Base-by-base conservation (phyloP, 2,888 invertebrate genomes). In the Rhabditophanes sp. region DNA sequence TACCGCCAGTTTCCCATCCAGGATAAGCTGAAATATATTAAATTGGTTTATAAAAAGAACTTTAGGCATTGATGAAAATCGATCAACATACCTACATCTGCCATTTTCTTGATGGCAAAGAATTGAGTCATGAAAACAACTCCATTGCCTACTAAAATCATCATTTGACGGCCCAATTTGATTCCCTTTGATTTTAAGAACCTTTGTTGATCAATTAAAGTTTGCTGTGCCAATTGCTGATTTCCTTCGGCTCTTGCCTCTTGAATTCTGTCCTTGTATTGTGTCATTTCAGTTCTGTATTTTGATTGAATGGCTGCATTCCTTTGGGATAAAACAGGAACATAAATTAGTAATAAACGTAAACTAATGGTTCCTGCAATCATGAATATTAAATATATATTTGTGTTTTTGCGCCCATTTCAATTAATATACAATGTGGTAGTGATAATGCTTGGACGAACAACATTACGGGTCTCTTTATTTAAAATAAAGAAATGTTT, bases 91-190 rank as follows among this genome's bases (percentile, higher is more conserved):
- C n/a, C n/a, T n/a, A 78, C 74, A 58, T 78, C 79, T 1, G 84
- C 77, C 88, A 96, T 88, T 44, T 75, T 71, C 50, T 82, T 74
- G 28, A 96, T 68, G 0, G 79, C 83, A 69, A 82, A 74, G 64
- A 88, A 93, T 65, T 85, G 80, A 1, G 88, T 85, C 43, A 90
- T 68, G 65, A 93, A 93, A 11, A 93, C 69, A 0, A 87, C 87
- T 33, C 75, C 72, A 76, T 78, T 56, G 11, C 48, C 51, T n/a
- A 44, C 18, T 30, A 66, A 49, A 30, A 56, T 41, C 19, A 48
- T 11, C 20, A 56, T 43, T 28, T 61, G 56, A n/a, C 53, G 37
- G 2, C 55, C 51, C 14, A 53, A 25, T 21, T 40, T 39, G 26
- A 55, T 55, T 28, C 53, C 55, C 35, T 37, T 25, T 8, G 16